Evolutionary conservation across 2,888 invertebrate species (phyloP).

Genomic region (Drosophila prostipennis): DNA sequence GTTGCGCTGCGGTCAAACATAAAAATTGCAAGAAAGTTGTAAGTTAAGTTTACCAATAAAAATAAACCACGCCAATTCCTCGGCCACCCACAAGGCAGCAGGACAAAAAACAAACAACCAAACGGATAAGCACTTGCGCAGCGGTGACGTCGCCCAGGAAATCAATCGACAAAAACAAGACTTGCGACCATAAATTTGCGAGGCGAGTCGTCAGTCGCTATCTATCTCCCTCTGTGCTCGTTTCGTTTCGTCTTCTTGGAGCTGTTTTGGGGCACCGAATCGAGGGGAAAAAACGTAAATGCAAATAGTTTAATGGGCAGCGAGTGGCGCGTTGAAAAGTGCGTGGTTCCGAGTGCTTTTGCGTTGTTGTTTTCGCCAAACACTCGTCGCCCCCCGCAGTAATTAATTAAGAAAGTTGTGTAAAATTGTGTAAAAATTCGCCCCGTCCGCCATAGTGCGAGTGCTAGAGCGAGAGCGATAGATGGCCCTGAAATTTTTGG

Average conservation of each 20-base stretch:
- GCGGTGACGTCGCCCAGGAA: conserved; percentile 38
- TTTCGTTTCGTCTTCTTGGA: conserved; percentile 59
- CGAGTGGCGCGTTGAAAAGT: conserved; percentile 47
- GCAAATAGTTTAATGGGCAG: conserved; percentile 43
- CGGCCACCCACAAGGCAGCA: conserved; percentile 31
- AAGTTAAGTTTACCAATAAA: conserved; percentile 34
- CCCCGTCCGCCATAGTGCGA: conserved; percentile 66
- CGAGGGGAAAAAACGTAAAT: conserved; percentile 60
- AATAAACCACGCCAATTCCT: conserved; percentile 17
- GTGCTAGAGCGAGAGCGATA: conserved; percentile 56
- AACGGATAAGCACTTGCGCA: conserved; percentile 24
- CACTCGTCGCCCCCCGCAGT: conserved; percentile 9
- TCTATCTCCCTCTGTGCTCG: conserved; percentile 74
- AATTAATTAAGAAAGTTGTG: conserved; percentile 79
- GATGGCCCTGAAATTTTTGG: conserved; percentile 66
- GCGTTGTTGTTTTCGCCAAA: conserved; percentile 43
- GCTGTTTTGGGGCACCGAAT: conserved; percentile 45
- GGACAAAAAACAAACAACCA: conserved; percentile 2
- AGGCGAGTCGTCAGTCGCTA: conserved; percentile 62
- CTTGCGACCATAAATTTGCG: conserved; percentile 36
- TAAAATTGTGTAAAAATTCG: conserved; percentile 65
- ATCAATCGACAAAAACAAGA: conserved; percentile 67
- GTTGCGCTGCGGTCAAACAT: conserved; percentile 8
- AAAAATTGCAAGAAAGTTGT: conserved; percentile 57
- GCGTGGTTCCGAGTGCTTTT: conserved; percentile 42